Conservation (phyloP, 1,140 invertebrate species). For the Coptotermes formosanus region DNA sequence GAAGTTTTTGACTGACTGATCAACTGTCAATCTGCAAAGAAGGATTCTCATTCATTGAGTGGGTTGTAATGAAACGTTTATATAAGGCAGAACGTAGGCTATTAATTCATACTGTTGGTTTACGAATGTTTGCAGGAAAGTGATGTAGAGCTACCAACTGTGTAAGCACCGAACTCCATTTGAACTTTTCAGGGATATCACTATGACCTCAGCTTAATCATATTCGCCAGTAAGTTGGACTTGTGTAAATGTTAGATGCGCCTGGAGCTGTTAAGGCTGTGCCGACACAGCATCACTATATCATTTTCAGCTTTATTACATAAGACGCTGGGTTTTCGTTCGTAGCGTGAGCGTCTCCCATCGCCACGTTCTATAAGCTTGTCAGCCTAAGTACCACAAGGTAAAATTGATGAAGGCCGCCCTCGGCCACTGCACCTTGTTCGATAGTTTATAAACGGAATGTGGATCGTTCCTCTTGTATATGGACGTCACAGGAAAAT, state of each 20-base stretch:
- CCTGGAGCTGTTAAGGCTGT: neutral
- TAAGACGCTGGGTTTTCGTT: neutral
- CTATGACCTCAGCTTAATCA: neutral
- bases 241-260: neutral
- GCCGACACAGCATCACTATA: neutral
- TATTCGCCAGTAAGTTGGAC: neutral
- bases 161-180: neutral
- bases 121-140: no score
- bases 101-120: no score
- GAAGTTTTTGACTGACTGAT: no score
- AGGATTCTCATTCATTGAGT: no score
- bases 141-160: no score
- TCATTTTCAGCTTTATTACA: neutral
- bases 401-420: neutral
- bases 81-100: no score
- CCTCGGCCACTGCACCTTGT: neutral
- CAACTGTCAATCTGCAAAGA: no score
- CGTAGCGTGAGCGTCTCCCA: neutral
- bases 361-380: neutral
- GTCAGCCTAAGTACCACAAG: neutral
- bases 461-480: neutral
- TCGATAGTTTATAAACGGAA: neutral
- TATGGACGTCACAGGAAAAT: neutral
- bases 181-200: neutral
- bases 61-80: no score